Evolutionary conservation across 2,797 vertebrate species (phyloP).

Genomic region (Rhinoraja longicauda): DNA sequence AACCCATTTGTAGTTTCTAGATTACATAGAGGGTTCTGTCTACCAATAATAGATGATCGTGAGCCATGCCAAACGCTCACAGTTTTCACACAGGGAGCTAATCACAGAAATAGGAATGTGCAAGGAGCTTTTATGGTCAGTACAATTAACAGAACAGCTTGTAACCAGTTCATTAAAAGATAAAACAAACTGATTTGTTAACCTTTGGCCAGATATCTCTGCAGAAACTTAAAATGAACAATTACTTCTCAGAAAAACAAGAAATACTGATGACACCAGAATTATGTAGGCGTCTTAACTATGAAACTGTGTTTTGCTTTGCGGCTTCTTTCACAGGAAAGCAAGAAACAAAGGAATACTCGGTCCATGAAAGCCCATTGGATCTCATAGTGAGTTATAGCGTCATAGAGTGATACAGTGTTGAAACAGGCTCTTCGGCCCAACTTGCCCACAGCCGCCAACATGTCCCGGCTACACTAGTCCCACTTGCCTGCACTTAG

Average conservation of each 20-base stretch:
- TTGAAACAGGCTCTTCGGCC: no score
- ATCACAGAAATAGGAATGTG: not conserved
- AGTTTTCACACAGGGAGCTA: not conserved
- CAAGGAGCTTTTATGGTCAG: not conserved
- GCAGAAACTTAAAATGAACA: not conserved
- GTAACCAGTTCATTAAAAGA: not conserved
- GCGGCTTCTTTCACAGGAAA: not conserved
- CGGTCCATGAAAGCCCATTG: no score
- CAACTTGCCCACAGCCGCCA: no score
- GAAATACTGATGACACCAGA: not conserved
- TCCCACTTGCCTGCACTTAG: no score
- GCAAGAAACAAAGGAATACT: not conserved
- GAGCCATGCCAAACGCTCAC: not conserved
- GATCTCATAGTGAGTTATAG: no score
- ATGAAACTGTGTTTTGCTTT: not conserved
- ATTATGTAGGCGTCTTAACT: not conserved
- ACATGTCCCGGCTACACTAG: no score
- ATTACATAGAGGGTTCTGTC: not conserved
- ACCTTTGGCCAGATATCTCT: not conserved
- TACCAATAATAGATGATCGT: not conserved
- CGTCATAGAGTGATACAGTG: no score
- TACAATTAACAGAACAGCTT: not conserved
- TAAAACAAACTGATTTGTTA: not conserved
- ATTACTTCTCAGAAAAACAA: not conserved
- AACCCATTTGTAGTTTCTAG: no score